Evolutionary conservation across 2,888 invertebrate species (phyloP).

Genomic region (Pseudeuparius sepicola): DNA sequence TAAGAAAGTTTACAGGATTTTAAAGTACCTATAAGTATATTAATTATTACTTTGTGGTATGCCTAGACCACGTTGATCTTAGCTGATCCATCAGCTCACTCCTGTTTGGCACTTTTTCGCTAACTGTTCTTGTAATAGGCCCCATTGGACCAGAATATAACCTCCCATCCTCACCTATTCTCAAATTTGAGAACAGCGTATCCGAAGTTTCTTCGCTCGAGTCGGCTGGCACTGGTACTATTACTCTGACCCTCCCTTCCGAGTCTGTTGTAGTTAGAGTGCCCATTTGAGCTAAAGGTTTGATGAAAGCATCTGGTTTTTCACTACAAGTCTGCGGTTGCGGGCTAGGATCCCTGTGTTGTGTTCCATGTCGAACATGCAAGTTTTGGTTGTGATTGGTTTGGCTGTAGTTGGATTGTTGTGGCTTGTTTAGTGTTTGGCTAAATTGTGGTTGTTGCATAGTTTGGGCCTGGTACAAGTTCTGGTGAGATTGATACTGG

Average conservation of each 20-base stretch:
- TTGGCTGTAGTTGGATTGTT: neutral
- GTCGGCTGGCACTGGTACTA: constrained; percentile 46
- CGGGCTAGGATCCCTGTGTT: constrained; percentile 23
- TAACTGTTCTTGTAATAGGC: constrained; percentile 66
- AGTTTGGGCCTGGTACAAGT: constrained; percentile 33
- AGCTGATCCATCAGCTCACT: constrained; percentile 80
- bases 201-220: constrained; percentile 35
- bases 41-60: constrained; percentile 82
- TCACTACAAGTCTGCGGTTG: constrained; percentile 13
- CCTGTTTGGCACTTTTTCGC: constrained; percentile 76
- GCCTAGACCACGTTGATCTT: constrained; percentile 75
- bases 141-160: constrained; percentile 45
- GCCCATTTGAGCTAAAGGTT: constrained; percentile 55
- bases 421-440: constrained; percentile 2
- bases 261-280: constrained; percentile 51
- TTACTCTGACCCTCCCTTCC: constrained; percentile 51
- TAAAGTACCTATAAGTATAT: no score
- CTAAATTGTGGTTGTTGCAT: constrained; percentile 13
- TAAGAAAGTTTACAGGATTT: no score
- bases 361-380: no score
- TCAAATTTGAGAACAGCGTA: constrained; percentile 40
- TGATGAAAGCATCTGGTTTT: constrained; percentile 46
- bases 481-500: neutral
- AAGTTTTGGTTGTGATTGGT: constrained; percentile 5
- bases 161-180: constrained; percentile 46